Evolutionary conservation across 2,113 vertebrate species (phyloP).

Genomic region (Chaetodon auriga): DNA sequence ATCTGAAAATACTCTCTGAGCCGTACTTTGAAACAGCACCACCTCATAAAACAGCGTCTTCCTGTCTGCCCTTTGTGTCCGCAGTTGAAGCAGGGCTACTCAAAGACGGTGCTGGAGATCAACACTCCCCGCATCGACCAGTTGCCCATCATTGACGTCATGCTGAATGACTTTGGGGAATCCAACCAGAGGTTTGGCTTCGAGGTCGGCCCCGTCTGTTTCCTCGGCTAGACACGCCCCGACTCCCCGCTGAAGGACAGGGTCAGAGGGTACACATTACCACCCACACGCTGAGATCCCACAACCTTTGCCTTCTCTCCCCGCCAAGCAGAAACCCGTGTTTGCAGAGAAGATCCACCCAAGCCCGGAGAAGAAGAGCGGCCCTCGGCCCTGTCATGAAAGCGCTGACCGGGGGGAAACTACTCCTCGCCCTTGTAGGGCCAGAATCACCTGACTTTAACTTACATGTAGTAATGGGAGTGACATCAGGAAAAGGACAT

Average conservation of each 20-base stretch:
- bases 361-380: conserved; percentile 60
- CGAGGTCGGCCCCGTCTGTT: conserved; percentile 97
- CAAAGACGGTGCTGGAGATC: conserved; percentile 95
- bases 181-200: conserved; percentile 99
- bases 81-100: conserved; percentile 93
- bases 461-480: conserved; percentile 81
- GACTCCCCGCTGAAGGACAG: conserved; percentile 86
- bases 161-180: conserved; percentile 99
- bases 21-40: too few species aligned
- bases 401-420: conserved; percentile 80
- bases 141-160: conserved; percentile 96
- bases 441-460: conserved; percentile 90
- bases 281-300: conserved; percentile 70
- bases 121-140: conserved; percentile 99
- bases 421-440: conserved; percentile 86
- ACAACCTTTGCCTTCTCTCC: conserved; percentile 66
- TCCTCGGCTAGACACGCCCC: conserved; percentile 93
- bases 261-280: conserved; percentile 75
- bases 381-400: conserved; percentile 69
- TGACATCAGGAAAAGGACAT: conserved; percentile 83
- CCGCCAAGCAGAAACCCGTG: conserved; percentile 63
- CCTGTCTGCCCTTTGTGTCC: conserved; percentile 31
- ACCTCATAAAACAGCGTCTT: neutral
- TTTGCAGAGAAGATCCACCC: conserved; percentile 70
- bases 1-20: neutral